phyloP scores from a whole-genome alignment of 1,140 invertebrate species.

The Drosophila virilis region DNA sequence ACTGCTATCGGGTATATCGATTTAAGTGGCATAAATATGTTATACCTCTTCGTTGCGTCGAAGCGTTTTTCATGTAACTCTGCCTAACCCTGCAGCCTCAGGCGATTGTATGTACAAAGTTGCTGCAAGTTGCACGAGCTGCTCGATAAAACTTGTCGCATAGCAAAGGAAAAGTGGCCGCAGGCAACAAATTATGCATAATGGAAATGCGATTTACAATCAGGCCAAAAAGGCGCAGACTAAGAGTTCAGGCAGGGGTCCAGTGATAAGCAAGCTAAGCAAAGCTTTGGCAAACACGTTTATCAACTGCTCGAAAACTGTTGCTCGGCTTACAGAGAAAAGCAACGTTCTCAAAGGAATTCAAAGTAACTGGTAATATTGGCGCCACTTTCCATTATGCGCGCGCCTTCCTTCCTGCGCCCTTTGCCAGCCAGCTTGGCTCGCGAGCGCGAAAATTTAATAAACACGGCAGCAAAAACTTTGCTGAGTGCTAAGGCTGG shows the following conservation, averaged over 20 bases:
- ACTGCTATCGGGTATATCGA: neutral
- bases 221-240: constrained; percentile 7
- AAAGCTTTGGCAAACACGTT: constrained; percentile 13
- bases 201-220: constrained; percentile 37
- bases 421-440: constrained; percentile 5
- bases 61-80: neutral
- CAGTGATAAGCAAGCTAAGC: constrained; percentile 30
- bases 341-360: constrained; percentile 17
- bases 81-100: neutral
- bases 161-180: constrained; percentile 46
- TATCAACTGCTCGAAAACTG: constrained; percentile 27
- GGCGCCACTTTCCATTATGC: constrained; percentile 37
- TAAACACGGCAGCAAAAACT: constrained; percentile 41
- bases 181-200: constrained; percentile 71
- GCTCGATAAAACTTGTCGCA: constrained; percentile 19
- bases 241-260: constrained; percentile 25
- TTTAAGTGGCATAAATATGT: neutral
- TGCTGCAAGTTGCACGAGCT: constrained; percentile 33
- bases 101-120: constrained; percentile 14
- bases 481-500: constrained; percentile 41
- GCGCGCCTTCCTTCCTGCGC: constrained; percentile 2
- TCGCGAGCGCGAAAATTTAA: constrained; percentile 33
- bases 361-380: constrained; percentile 15
- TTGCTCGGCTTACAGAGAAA: constrained; percentile 14
- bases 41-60: neutral